Evolutionary conservation across 2,113 vertebrate genomes (phyloP).

Genomic region (Porphyrio hochstetteri): DNA sequence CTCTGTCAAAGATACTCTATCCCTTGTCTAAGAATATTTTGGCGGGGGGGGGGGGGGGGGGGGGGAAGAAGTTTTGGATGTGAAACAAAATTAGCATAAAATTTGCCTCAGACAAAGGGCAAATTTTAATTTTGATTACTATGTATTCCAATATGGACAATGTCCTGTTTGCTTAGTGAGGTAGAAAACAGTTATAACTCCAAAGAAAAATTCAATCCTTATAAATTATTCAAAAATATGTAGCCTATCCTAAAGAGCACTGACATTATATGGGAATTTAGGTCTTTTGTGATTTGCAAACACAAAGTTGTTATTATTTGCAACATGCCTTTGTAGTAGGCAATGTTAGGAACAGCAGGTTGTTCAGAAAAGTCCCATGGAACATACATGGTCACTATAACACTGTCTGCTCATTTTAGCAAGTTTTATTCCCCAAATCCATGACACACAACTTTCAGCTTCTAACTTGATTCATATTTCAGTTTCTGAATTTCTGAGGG

Average conservation of each 20-base stretch:
- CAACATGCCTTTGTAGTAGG: not conserved
- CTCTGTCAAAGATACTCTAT: not conserved
- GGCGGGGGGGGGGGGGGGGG: fast-evolving
- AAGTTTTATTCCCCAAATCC: not conserved
- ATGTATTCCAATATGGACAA: not conserved
- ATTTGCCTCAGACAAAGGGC: conserved; percentile 6
- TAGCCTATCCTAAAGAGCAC: not conserved
- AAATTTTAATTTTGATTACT: not conserved
- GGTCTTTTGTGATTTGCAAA: not conserved
- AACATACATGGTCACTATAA: not conserved
- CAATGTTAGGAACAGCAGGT: not conserved
- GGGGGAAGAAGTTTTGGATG: not conserved
- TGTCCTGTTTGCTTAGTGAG: not conserved
- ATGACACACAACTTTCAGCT: not conserved
- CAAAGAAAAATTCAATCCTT: not conserved
- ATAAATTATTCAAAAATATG: not conserved
- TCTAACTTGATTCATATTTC: not conserved
- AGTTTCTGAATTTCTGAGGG: not conserved
- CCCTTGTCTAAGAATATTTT: not conserved
- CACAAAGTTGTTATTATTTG: not conserved
- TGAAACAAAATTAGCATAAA: conserved; percentile 5
- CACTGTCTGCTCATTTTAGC: not conserved
- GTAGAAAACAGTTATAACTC: not conserved
- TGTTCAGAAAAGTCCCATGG: not conserved
- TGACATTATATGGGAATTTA: not conserved